Evolutionary conservation across 1,140 invertebrate genomes (phyloP).

Genomic region (Nixonia krombeini): DNA sequence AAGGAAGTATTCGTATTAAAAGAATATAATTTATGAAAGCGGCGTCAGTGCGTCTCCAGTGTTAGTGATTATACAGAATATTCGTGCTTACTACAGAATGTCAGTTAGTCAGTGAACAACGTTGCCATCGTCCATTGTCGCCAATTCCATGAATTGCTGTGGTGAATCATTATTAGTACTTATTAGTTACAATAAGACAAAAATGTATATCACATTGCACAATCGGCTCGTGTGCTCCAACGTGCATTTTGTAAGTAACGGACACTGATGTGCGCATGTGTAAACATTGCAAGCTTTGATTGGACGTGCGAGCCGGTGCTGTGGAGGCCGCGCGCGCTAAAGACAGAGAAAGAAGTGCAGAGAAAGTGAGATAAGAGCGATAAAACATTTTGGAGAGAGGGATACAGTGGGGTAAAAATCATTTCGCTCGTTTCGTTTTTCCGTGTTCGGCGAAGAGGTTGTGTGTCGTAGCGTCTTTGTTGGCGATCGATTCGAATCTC

Average conservation of each 20-base stretch:
- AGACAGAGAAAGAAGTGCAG: conserved; percentile 27
- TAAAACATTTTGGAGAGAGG: conserved; percentile 24
- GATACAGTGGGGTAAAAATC: conserved; percentile 34
- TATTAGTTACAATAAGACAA: too few species aligned
- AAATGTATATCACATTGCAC: too few species aligned
- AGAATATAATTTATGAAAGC: too few species aligned
- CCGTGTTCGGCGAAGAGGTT: conserved; percentile 31
- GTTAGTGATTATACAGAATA: too few species aligned
- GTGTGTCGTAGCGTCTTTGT: conserved; percentile 28
- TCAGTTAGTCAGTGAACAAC: too few species aligned
- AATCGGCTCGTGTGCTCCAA: background rate
- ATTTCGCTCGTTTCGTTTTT: conserved; percentile 35
- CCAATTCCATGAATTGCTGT: too few species aligned
- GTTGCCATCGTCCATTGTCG: too few species aligned
- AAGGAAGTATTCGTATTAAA: too few species aligned
- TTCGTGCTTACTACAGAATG: too few species aligned
- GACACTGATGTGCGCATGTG: background rate
- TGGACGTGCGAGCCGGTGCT: conserved; percentile 26
- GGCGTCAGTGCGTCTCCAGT: too few species aligned
- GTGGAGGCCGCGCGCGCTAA: conserved; percentile 28
- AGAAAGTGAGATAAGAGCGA: conserved; percentile 15
- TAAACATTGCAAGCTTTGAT: background rate
- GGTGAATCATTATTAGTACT: too few species aligned
- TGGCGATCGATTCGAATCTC: conserved; percentile 39
- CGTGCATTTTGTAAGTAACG: too few species aligned